Evolutionary conservation across 35 echinoderm and acorn worm species (phyloP), one percentile per base, ranked within the genome.

Genomic region (Antedon bifida): DNA sequence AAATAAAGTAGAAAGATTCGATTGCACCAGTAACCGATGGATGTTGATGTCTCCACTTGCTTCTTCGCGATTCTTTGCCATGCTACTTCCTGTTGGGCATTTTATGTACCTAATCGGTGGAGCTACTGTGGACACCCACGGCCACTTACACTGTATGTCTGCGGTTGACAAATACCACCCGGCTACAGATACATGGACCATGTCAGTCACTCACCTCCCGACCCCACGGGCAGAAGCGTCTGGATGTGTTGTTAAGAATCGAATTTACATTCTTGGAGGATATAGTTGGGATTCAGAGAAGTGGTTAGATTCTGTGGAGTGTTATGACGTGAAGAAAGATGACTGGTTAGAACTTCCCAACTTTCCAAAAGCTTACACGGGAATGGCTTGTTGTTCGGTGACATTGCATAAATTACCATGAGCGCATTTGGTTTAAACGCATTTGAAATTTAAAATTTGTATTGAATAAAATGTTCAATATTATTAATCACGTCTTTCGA

Each of bases 201-300:
- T 64, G 51, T 64, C 36, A 21, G 39, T 97, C 26, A 74, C 81
- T 1, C 26, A 45, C 3, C 92, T 97, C 90, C 17, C 64, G 11
- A 84, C 83, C 35, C 90, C 94, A 34, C 51, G 94, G 0, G 94
- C 94, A 17, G 94, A 97, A 38, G 87, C 90, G 21, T 78, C 90
- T 3, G 82, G 90, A 33, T 84, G 87, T 29, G 85, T 92, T 23
- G 74, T 92, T 16, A 86, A 88, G 13, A 83, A 79, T 74, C 39
- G 73, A n/a, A 97, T 97, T 64, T 90, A 90, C 73, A 76, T 91
- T 5, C 10, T 97, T 10, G 94, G 94, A 36, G 94, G 94, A n/a
- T 97, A 97, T 73, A 92, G 82, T 77, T 97, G 94, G 94, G 94
- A 97, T n/a, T 82, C 55, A 17, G 89, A 92, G 76, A 36, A 79